Conservation (phyloP, 2,888 invertebrate genomes). For the Tipula helvola region DNA sequence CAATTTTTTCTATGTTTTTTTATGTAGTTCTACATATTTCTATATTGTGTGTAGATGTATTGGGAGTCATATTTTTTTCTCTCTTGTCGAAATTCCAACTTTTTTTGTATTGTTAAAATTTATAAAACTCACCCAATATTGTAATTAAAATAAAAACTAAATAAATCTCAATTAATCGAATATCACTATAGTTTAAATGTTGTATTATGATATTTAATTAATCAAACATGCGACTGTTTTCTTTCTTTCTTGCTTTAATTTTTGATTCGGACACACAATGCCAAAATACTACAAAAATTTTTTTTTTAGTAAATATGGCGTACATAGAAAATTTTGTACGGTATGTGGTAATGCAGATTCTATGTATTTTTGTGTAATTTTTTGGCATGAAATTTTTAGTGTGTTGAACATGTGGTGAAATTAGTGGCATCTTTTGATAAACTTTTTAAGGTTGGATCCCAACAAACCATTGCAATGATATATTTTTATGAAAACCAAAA, state of each 20-base stretch:
- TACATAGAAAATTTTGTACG: neutral
- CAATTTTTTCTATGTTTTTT: neutral
- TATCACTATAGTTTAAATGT: neutral
- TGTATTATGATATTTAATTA: neutral
- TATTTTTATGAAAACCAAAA: too few relatives aligned
- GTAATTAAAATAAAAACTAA: neutral
- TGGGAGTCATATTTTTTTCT: neutral
- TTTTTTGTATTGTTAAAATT: neutral
- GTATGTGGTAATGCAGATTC: neutral
- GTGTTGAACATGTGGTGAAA: neutral
- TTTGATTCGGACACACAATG: conserved; percentile 5
- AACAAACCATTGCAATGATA: too few relatives aligned
- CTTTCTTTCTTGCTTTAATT: neutral
- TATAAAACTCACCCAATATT: neutral
- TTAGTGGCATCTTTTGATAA: neutral
- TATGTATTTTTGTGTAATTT: neutral
- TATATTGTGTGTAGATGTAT: neutral
- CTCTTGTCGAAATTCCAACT: neutral
- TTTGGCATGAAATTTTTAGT: neutral
- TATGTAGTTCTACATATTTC: neutral
- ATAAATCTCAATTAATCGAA: neutral
- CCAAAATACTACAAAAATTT: neutral
- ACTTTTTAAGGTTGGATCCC: neutral
- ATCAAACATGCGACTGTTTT: neutral
- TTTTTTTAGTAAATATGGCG: conserved; percentile 5